Evolutionary conservation across 2,797 vertebrate genomes (phyloP), one percentile per base, ranked within the genome.

Genomic region (Gallirallus australis): DNA sequence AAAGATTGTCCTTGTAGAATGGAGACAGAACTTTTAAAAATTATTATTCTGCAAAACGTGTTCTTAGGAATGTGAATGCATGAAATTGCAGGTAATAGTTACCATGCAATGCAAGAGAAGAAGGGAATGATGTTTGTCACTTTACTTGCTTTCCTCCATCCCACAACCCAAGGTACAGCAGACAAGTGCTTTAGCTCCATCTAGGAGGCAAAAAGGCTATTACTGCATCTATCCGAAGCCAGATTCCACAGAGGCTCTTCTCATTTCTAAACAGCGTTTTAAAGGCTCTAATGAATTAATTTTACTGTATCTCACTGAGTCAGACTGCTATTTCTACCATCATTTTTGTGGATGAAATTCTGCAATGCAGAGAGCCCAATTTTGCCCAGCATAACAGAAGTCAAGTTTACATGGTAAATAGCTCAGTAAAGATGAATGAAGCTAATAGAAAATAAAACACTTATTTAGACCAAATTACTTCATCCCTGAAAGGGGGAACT

Each of bases 151-250:
- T 71, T 81, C 65, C 40, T 87, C 31, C 59, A 50, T 65, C 28
- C 81, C 82, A 86, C n/a, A 53, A 90, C 39, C 24, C 76, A 86
- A 86, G 25, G 27, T 7, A 63, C 23, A 53, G 25, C 86, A 95
- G 72, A 73, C 77, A 96, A 95, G 96, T 88, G 73, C 91, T 94
- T 96, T 95, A 96, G 95, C 96, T 96, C 95, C 94, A 95, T 59
- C 96, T 96, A 96, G 96, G 94, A 96, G 96, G 77, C 93, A 91
- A 68, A 93, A 88, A 40, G 73, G 12, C 91, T 91, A 77, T 90
- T 94, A 70, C 94, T 79, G 16, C 92, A 31, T 56, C 77, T 82
- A 17, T 59, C 39, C 66, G 64, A 90, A 84, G 57, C 10, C 63
- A 77, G 39, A 68, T 64, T 30, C 56, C 48, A 53, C 52, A 23